Percentiles rank a stretch among this genome's conserved stretches.
phyloP scores from a whole-genome alignment of 53 echinoderm and acorn worm species.

The Astropecten irregularis region DNA sequence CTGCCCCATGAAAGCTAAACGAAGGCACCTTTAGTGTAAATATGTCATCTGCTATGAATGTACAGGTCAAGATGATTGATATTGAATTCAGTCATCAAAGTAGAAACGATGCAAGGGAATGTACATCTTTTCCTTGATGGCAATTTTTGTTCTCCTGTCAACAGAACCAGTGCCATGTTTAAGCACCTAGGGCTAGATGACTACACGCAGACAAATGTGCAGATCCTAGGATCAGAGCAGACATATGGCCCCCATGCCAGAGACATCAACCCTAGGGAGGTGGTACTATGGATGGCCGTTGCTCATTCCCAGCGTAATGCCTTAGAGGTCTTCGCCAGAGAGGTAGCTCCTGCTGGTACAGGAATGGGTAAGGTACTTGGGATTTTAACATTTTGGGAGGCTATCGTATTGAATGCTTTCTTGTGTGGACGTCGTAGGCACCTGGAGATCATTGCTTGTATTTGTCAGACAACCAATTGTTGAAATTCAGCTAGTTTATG shows the following conservation, averaged over 20 bases:
- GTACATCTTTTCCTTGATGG: no score
- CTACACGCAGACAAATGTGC: slow-evolving; percentile 71
- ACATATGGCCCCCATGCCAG: slow-evolving; percentile 86
- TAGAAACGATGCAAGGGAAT: no score
- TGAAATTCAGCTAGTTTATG: no score
- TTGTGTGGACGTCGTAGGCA: no score
- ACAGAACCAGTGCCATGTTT: slow-evolving; percentile 78
- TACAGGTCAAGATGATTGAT: no score
- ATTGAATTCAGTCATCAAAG: no score
- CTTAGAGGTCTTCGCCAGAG: slow-evolving; percentile 79
- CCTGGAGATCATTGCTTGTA: no score
- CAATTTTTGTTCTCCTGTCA: no score
- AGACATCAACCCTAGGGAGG: slow-evolving; percentile 77
- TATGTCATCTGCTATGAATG: no score
- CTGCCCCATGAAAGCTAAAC: no score
- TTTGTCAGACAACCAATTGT: no score
- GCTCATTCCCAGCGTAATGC: slow-evolving; percentile 84
- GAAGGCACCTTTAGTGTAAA: no score
- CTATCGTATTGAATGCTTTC: neutral
- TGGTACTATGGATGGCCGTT: slow-evolving; percentile 76
- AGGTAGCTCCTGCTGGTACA: slow-evolving; percentile 96
- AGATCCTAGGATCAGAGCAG: slow-evolving; percentile 92
- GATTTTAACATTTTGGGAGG: neutral
- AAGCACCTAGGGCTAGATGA: slow-evolving; percentile 88
- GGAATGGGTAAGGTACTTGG: slow-evolving; percentile 98